phyloP scores from a whole-genome alignment of 1,140 invertebrate species.

The Phymastichus coffea region DNA sequence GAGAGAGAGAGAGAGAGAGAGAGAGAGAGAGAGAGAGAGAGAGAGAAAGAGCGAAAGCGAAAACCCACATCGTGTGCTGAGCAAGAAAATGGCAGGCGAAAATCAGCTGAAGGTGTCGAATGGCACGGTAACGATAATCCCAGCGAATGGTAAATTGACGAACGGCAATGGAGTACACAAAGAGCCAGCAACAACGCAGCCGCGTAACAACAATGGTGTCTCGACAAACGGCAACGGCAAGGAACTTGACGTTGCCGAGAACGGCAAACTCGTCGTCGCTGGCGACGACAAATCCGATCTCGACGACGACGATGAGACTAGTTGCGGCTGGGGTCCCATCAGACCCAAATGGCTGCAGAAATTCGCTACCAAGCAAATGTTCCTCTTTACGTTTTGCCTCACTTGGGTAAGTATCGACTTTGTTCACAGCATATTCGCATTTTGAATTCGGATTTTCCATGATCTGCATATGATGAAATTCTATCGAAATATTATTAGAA shows the following conservation, averaged over 20 bases:
- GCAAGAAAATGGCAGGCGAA: slow-evolving; percentile 47
- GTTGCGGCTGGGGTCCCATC: slow-evolving; percentile 71
- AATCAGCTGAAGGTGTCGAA: slow-evolving; percentile 45
- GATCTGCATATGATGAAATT: too few species aligned
- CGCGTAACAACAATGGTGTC: slow-evolving; percentile 49
- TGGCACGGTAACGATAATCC: slow-evolving; percentile 44
- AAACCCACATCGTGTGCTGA: too few species aligned
- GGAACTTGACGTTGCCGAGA: slow-evolving; percentile 42
- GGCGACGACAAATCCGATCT: slow-evolving; percentile 47
- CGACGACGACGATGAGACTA: slow-evolving; percentile 57
- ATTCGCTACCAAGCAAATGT: slow-evolving; percentile 86
- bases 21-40: too few species aligned
- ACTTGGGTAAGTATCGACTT: slow-evolving; percentile 65
- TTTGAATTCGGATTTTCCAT: too few species aligned
- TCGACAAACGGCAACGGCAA: slow-evolving; percentile 41
- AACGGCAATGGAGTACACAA: slow-evolving; percentile 47
- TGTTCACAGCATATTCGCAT: too few species aligned
- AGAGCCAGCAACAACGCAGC: slow-evolving; percentile 25
- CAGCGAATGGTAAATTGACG: slow-evolving; percentile 43
- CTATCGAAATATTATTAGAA: too few species aligned
- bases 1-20: too few species aligned
- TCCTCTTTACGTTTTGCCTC: slow-evolving; percentile 83
- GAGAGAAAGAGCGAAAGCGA: too few species aligned
- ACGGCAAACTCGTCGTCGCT: slow-evolving; percentile 40
- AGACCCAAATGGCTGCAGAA: slow-evolving; percentile 70